A percentile compares a stretch with the other conserved stretches of the same genome.
phyloP scores from a whole-genome alignment of 2,888 invertebrate species.

The Tetranychus truncatus region DNA sequence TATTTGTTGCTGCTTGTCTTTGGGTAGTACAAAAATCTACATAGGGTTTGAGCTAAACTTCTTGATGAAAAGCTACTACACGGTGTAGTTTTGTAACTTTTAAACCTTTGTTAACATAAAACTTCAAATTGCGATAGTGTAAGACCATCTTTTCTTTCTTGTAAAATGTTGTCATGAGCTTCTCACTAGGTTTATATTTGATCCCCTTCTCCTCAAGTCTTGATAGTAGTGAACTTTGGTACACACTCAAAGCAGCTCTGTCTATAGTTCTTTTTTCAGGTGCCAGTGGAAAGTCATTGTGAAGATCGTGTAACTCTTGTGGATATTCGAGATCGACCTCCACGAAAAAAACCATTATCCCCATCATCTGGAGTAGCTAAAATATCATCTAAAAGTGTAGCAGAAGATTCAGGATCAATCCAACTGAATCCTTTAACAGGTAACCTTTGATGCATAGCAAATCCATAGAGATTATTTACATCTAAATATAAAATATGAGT shows the following conservation, averaged over 20 bases:
- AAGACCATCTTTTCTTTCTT: not conserved
- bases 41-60: too few species aligned
- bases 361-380: conserved; percentile 8
- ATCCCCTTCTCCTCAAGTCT: too few species aligned
- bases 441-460: conserved; percentile 15
- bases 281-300: not conserved
- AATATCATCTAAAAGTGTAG: not conserved
- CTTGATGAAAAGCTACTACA: not conserved
- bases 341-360: not conserved
- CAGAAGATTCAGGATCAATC: too few species aligned
- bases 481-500: conserved; percentile 17
- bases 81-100: not conserved
- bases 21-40: too few species aligned
- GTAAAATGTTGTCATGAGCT: not conserved
- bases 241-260: too few species aligned
- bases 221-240: too few species aligned
- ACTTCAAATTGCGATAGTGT: not conserved
- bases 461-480: conserved; percentile 23
- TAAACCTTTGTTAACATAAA: not conserved
- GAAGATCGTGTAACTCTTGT: not conserved
- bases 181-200: too few species aligned
- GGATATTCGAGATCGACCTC: not conserved
- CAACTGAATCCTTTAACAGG: conserved; percentile 18
- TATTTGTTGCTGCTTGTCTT: too few species aligned
- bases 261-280: not conserved